Conservation (phyloP, 1,140 invertebrate genomes). For the Druon quercuslanigerum region DNA sequence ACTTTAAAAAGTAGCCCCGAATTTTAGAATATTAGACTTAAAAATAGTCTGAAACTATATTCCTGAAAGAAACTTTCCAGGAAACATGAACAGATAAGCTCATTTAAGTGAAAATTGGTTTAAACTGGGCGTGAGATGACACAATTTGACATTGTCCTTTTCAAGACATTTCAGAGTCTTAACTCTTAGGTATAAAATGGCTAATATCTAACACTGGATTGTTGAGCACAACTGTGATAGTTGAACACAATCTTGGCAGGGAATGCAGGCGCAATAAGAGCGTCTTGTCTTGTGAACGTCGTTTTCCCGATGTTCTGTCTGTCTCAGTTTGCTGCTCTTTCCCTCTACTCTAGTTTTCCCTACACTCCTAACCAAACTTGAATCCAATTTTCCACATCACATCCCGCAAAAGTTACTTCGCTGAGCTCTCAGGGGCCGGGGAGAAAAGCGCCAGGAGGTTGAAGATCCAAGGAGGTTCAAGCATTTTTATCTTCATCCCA, state of each 20-base stretch:
- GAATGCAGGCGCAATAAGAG: slow-evolving; percentile 16
- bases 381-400: slow-evolving; percentile 69
- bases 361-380: slow-evolving; percentile 60
- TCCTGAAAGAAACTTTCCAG: too few relatives aligned
- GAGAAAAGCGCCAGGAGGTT: slow-evolving; percentile 49
- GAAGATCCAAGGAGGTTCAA: slow-evolving; percentile 41
- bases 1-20: too few relatives aligned
- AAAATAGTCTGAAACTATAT: too few relatives aligned
- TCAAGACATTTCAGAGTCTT: too few relatives aligned
- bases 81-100: too few relatives aligned
- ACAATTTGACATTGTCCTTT: too few relatives aligned
- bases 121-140: too few relatives aligned
- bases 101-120: too few relatives aligned
- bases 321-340: not conserved
- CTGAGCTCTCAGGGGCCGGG: slow-evolving; percentile 48
- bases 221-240: slow-evolving; percentile 25
- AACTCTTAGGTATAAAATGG: not conserved
- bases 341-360: slow-evolving; percentile 36
- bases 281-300: slow-evolving; percentile 19
- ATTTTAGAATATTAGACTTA: too few relatives aligned
- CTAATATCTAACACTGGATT: not conserved
- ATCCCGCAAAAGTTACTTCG: slow-evolving; percentile 67
- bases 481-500: slow-evolving; percentile 55
- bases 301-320: slow-evolving; percentile 11
- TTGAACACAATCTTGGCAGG: slow-evolving; percentile 9